A percentile compares a stretch with the other conserved stretches of the same genome.
Conservation (phyloP, 2,113 vertebrate genomes). For the Heliornis fulica region DNA sequence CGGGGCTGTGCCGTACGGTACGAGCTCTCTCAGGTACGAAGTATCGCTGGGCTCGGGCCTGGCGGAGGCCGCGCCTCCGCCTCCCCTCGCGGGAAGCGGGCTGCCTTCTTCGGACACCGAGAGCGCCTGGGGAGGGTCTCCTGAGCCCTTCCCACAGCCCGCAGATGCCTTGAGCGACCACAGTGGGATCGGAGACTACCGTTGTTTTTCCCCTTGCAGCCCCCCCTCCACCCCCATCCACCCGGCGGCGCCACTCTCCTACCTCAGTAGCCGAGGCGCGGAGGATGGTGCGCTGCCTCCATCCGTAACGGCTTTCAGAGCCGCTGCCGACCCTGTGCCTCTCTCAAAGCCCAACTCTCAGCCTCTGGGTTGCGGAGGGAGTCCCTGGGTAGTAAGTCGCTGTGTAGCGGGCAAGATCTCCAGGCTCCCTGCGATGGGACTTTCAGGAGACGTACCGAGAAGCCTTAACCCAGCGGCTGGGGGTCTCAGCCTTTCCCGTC, state of each 20-base stretch:
- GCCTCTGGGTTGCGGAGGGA: neutral
- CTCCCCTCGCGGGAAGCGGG: neutral
- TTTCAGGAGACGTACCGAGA: neutral
- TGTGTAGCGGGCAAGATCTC: neutral
- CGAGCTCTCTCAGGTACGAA: constrained; percentile 46
- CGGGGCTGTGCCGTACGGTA: neutral
- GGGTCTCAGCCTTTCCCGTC: no score
- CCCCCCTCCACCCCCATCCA: no score
- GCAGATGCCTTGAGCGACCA: neutral
- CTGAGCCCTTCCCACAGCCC: neutral
- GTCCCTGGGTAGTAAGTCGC: neutral
- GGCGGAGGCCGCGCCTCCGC: neutral
- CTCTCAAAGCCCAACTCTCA: neutral
- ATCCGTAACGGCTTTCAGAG: neutral
- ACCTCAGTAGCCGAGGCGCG: neutral
- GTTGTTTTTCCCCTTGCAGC: no score
- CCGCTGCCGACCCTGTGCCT: neutral
- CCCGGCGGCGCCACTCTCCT: neutral
- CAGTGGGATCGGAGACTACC: neutral
- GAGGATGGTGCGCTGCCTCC: neutral
- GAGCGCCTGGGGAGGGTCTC: no score
- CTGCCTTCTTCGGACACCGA: no score
- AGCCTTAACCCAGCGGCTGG: neutral
- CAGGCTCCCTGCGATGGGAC: neutral
- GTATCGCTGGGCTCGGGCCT: neutral